A percentile compares a stretch with the other conserved stretches of the same genome.
phyloP scores from a whole-genome alignment of 1,140 invertebrate genomes.

The Diorhabda sublineata region DNA sequence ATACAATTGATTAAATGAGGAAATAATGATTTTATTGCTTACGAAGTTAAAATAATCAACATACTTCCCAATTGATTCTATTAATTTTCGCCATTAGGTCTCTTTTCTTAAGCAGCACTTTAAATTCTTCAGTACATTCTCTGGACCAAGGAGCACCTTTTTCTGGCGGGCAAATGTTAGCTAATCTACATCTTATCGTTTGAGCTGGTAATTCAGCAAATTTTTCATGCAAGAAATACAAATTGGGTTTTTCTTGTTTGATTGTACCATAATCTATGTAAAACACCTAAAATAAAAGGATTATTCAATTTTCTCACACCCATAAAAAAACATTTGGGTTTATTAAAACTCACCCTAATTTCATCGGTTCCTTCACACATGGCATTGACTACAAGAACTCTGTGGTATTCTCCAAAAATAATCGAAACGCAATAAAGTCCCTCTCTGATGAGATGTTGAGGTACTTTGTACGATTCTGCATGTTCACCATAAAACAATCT shows the following conservation, averaged over 20 bases:
- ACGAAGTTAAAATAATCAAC: neutral
- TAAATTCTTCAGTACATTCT: conserved; percentile 20
- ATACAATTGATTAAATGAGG: no score
- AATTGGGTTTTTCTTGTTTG: conserved; percentile 19
- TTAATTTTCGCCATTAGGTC: conserved; percentile 30
- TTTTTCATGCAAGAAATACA: conserved; percentile 32
- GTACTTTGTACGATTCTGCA: conserved; percentile 20
- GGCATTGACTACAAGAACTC: conserved; percentile 29
- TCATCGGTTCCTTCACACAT: conserved; percentile 19
- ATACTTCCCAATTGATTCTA: conserved; percentile 28
- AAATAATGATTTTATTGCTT: no score
- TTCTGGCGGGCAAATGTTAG: conserved; percentile 26
- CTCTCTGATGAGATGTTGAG: conserved; percentile 22
- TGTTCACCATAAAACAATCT: conserved; percentile 24
- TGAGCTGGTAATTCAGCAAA: conserved; percentile 33
- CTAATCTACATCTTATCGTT: conserved; percentile 33
- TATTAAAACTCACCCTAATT: conserved; percentile 28
- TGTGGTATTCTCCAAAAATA: conserved; percentile 32
- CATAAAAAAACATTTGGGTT: neutral
- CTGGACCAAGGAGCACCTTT: conserved; percentile 30
- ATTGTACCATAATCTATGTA: conserved; percentile 40
- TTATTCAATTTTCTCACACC: no score
- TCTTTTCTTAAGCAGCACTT: conserved; percentile 23
- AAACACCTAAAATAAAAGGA: conserved; percentile 28
- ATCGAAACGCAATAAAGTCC: conserved; percentile 33